Conservation (phyloP, 2,113 vertebrate species). For the Tachuris rubrigastra region DNA sequence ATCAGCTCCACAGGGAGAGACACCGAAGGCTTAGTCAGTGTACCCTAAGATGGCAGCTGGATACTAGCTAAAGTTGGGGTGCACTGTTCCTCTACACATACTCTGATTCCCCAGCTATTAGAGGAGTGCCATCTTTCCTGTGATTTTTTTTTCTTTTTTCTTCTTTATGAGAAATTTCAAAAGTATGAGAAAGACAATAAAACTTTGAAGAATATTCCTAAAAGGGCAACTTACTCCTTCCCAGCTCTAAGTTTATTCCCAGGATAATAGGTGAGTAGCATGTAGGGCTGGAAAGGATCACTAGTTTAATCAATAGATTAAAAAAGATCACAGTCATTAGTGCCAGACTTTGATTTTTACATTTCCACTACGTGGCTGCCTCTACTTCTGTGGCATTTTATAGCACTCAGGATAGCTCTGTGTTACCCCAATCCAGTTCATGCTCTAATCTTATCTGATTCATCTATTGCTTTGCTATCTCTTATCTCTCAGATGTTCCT, state of each 20-base stretch:
- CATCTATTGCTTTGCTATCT: background rate
- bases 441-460: background rate
- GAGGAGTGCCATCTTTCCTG: background rate
- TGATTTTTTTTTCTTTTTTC: background rate
- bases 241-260: conserved; percentile 14
- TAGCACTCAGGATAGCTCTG: background rate
- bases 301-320: conserved; percentile 46
- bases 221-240: background rate
- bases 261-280: conserved; percentile 19
- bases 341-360: conserved; percentile 40
- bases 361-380: background rate
- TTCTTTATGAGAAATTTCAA: background rate
- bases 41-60: background rate
- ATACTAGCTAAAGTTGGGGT: background rate
- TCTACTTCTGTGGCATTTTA: background rate
- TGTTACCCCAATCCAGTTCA: background rate
- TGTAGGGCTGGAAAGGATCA: conserved; percentile 30
- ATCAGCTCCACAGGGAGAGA: background rate
- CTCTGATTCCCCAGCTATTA: background rate
- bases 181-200: background rate
- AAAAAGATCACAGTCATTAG: conserved; percentile 7
- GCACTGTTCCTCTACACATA: background rate
- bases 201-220: background rate
- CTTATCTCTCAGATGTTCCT: background rate
- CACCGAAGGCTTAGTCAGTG: background rate